Evolutionary conservation across 1,140 invertebrate genomes (phyloP).

Genomic region (Nixonia krombeini): DNA sequence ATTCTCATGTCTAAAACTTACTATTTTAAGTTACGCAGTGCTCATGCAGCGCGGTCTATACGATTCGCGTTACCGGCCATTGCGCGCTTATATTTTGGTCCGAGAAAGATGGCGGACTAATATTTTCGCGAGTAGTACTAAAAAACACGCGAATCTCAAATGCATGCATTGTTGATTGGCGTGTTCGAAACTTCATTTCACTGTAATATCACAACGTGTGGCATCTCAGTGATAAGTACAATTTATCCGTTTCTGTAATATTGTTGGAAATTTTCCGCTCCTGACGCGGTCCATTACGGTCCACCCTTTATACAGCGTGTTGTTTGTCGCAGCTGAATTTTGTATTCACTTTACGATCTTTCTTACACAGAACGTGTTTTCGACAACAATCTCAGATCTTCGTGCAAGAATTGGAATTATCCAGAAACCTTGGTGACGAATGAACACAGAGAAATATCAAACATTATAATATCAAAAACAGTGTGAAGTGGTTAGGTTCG

Average conservation of each 20-base stretch:
- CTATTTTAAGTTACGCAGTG: no score
- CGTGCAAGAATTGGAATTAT: not conserved
- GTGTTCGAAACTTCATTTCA: not conserved
- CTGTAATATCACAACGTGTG: not conserved
- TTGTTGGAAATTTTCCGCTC: constrained; percentile 1
- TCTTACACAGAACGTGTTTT: not conserved
- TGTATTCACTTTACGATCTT: not conserved
- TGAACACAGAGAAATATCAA: not conserved
- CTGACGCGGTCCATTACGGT: not conserved
- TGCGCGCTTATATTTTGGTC: constrained; percentile 57
- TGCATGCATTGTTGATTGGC: constrained; percentile 11
- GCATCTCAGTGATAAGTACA: constrained; percentile 1
- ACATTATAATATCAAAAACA: not conserved
- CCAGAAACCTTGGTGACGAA: not conserved
- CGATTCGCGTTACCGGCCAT: no score
- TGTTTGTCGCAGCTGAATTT: not conserved
- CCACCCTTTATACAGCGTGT: constrained; percentile 1
- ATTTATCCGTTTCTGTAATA: not conserved
- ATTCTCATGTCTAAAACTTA: no score
- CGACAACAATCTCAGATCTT: not conserved
- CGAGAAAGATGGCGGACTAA: constrained; percentile 58
- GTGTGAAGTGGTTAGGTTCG: constrained; percentile 21
- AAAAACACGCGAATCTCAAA: constrained; percentile 13
- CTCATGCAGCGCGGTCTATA: no score
- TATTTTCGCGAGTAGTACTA: constrained; percentile 48